These are phyloP conservation scores for Drosophila paramelanica DNA, from an alignment of 2,888 invertebrate genomes.

Conservation along the genomic window DNA sequence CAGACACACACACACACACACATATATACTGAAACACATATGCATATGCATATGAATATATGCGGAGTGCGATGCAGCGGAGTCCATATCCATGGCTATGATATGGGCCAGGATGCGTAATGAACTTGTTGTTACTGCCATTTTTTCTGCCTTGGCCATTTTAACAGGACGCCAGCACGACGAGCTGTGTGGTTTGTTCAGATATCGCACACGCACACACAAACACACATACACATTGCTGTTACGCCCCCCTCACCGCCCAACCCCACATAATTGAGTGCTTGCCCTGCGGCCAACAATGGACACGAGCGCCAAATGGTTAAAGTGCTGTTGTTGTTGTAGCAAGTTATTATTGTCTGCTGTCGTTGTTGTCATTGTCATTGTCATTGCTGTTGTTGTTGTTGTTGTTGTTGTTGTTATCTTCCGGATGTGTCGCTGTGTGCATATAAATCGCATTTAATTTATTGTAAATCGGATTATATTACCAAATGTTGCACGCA, in stretches of 20 bases:
- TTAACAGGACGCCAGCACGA: constrained; percentile 55
- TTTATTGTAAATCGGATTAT: constrained; percentile 84
- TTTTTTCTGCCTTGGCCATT: constrained; percentile 48
- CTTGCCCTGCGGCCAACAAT: constrained; percentile 64
- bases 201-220: constrained; percentile 28
- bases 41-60: constrained; percentile 6
- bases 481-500: constrained; percentile 81
- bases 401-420: constrained; percentile 61
- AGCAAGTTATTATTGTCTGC: constrained; percentile 63
- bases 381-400: constrained; percentile 42
- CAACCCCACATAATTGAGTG: constrained; percentile 16
- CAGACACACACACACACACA: constrained; percentile 4
- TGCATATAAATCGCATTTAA: constrained; percentile 82
- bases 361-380: constrained; percentile 31
- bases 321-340: constrained; percentile 50
- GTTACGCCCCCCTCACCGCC: constrained; percentile 34
- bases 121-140: constrained; percentile 63
- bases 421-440: constrained; percentile 80
- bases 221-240: constrained; percentile 26
- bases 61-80: not conserved
- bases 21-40: not conserved
- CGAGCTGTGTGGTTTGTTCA: constrained; percentile 22
- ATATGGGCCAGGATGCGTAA: constrained; percentile 64
- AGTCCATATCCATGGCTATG: constrained; percentile 25
- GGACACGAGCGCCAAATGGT: constrained; percentile 66